Base-by-base conservation (phyloP, 2,797 vertebrate species). In the Aotus griseimembra region DNA sequence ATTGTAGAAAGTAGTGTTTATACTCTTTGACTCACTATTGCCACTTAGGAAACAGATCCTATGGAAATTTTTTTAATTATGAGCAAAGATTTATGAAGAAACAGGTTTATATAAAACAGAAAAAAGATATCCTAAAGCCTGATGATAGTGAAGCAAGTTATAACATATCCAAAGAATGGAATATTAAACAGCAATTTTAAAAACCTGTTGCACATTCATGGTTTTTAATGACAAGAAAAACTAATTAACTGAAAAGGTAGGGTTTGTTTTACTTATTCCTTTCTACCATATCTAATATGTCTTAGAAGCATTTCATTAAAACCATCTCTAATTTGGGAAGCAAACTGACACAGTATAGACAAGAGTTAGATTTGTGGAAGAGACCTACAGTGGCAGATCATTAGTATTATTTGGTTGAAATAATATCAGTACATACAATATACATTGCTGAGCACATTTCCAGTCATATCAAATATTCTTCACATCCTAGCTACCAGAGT, bases 381-480 rank as follows among this genome's bases (percentile, higher is more conserved):
- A 94, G 70, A 95, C 50, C 26, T 79, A 33, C 4, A 22, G 46
- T 79, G 75, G 90, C 95, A 96, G 48, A 52, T 61, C 33, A 76
- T 88, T 92, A 81, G 70, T 82, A 95, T 93, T 96, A 96, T 95
- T 97, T 97, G 92, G 94, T 64, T 77, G 75, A 97, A 97, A 96
- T 80, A 96, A 84, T 96, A 95, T 85, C 75, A 36, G 55, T 87
- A 96, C 81, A 76, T 97, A 84, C 88, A 95, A 96, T 64, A 93
- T 89, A 93, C 82, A 95, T 96, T 1, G 1, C 82, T 77, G 90
- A 96, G 79, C 77, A 91, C 81, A 96, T 89, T 94, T 93, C 50
- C 90, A 97, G 96, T 97, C 96, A 97, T 41, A 94, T 91, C 90
- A 80, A 96, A 98, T 97, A 96, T 95, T 75, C 93, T 46, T 97